A percentile compares a stretch with the other conserved stretches of the same genome.
Conservation (phyloP, 2,888 invertebrate genomes). For the Allolobophora icterica region DNA sequence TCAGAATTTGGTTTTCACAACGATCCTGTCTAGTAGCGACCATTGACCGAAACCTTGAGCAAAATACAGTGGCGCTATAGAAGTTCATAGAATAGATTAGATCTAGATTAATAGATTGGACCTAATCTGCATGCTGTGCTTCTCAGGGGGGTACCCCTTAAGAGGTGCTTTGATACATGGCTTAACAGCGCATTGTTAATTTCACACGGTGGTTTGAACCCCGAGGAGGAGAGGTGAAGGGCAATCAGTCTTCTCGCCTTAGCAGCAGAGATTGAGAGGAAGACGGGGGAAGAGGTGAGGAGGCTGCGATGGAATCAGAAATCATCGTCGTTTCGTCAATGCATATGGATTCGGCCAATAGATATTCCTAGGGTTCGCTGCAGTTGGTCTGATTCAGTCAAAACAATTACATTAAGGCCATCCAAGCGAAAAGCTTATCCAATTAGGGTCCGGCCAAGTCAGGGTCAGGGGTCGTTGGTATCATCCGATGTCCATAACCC, state of each 20-base stretch:
- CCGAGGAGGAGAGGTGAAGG: background rate
- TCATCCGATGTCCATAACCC: constrained; percentile 11
- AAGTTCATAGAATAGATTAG: too few species aligned
- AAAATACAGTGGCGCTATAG: background rate
- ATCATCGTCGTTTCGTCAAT: too few species aligned
- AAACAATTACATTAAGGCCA: constrained; percentile 17
- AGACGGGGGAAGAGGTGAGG: background rate
- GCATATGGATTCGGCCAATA: constrained; percentile 11
- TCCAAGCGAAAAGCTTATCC: background rate
- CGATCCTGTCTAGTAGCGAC: too few species aligned
- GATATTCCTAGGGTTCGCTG: background rate
- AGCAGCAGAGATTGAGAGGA: background rate
- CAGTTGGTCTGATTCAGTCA: background rate
- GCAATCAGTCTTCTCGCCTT: background rate
- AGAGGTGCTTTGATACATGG: background rate
- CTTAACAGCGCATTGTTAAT: background rate
- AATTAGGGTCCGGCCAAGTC: background rate
- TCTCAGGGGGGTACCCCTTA: background rate
- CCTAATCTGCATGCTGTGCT: too few species aligned
- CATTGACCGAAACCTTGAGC: background rate
- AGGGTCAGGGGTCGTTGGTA: background rate
- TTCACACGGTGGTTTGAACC: background rate
- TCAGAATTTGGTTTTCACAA: too few species aligned
- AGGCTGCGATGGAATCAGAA: background rate
- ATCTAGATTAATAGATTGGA: too few species aligned